A percentile compares a stretch with the other conserved stretches of the same genome.
These are phyloP conservation scores for Agrypnus murinus DNA, from an alignment of 2,888 invertebrate genomes.

Conservation along the genomic window DNA sequence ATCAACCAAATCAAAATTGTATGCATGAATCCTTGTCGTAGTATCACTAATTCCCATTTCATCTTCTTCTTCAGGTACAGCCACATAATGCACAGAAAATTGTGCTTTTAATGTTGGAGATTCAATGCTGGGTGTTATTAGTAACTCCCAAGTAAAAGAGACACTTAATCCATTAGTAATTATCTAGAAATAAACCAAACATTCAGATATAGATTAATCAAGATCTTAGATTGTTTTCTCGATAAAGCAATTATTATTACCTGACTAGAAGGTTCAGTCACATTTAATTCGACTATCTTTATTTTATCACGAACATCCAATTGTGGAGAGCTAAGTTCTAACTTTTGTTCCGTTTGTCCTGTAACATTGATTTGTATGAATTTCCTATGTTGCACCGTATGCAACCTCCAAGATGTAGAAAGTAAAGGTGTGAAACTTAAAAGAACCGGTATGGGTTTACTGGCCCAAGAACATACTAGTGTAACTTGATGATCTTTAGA, in stretches of 20 bases:
- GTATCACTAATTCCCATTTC: constrained; percentile 53
- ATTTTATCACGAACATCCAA: constrained; percentile 61
- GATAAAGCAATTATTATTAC: constrained; percentile 55
- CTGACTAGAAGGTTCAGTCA: constrained; percentile 66
- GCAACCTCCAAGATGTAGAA: constrained; percentile 84
- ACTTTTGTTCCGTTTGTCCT: constrained; percentile 71
- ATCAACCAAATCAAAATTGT: constrained; percentile 86
- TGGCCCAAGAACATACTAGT: constrained; percentile 86
- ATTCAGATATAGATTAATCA: constrained; percentile 23
- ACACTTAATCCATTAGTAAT: constrained; percentile 84
- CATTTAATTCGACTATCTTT: constrained; percentile 59
- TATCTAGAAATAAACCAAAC: constrained; percentile 69
- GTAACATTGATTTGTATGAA: constrained; percentile 86
- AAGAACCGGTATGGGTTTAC: constrained; percentile 81
- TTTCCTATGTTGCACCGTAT: constrained; percentile 89
- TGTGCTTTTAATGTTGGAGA: constrained; percentile 75
- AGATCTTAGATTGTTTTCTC: background rate
- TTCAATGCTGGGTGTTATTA: constrained; percentile 68
- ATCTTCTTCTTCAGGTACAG: constrained; percentile 62
- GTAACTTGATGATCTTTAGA: constrained; percentile 74
- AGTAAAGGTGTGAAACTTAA: constrained; percentile 90
- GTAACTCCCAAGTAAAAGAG: constrained; percentile 87
- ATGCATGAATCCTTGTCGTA: constrained; percentile 74
- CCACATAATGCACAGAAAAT: constrained; percentile 77
- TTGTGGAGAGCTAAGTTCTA: constrained; percentile 61